Conservation (phyloP, 2,797 vertebrate species). For the Acanthurus leucopareius region DNA sequence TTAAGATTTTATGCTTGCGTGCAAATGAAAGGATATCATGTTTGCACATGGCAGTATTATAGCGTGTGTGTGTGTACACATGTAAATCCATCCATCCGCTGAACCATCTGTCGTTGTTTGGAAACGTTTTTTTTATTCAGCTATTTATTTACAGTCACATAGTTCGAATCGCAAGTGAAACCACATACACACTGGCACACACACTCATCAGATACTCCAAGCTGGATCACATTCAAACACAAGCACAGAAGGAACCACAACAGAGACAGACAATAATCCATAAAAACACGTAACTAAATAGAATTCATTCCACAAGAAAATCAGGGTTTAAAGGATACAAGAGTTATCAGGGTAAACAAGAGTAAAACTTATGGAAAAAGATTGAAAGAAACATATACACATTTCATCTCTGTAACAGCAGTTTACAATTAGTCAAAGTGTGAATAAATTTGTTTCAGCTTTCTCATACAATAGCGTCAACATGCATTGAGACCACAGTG, state of each 20-base stretch:
- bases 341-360: neutral
- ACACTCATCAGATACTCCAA: slow-evolving; percentile 2
- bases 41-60: slow-evolving; percentile 13
- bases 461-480: neutral
- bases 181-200: neutral
- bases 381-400: neutral
- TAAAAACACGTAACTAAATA: slow-evolving; percentile 44
- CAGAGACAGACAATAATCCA: neutral
- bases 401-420: neutral
- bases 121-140: slow-evolving; percentile 57
- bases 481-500: neutral
- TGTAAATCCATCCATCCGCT: slow-evolving; percentile 17
- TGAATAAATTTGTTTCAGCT: neutral
- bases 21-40: slow-evolving; percentile 23
- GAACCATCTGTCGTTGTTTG: slow-evolving; percentile 49
- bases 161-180: slow-evolving; percentile 22
- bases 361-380: neutral
- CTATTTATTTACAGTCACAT: slow-evolving; percentile 57
- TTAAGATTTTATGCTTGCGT: neutral
- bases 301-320: slow-evolving; percentile 4
- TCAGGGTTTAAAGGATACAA: neutral
- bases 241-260: slow-evolving; percentile 28
- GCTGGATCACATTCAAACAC: slow-evolving; percentile 25
- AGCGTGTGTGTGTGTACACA: neutral
- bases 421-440: neutral